Conservation (phyloP, 2,113 vertebrate species). For the Epinephelus fuscoguttatus region DNA sequence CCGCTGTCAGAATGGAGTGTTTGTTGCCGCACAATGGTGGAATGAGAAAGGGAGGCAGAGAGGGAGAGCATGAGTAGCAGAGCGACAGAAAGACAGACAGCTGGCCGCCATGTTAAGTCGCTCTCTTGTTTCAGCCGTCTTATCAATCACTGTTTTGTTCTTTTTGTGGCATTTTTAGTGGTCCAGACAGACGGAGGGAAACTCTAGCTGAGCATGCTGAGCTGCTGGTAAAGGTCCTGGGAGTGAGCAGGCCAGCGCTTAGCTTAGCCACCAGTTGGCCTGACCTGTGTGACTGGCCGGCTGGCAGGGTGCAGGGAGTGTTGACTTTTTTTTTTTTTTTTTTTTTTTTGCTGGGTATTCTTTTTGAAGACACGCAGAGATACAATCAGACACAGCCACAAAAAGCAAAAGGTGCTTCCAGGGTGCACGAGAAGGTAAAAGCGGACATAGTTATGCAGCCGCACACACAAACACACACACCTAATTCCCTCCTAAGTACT, state of each 20-base stretch:
- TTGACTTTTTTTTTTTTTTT: neutral
- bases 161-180: constrained; percentile 77
- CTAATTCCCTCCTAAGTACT: neutral
- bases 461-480: constrained; percentile 11
- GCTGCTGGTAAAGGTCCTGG: constrained; percentile 71
- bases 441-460: neutral
- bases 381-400: constrained; percentile 22
- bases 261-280: constrained; percentile 59
- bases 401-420: constrained; percentile 19
- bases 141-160: constrained; percentile 86
- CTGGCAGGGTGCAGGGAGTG: constrained; percentile 25
- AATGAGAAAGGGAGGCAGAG: constrained; percentile 59
- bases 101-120: constrained; percentile 74
- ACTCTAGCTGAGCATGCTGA: constrained; percentile 63
- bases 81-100: constrained; percentile 76
- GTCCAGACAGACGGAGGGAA: constrained; percentile 71
- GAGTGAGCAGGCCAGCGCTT: constrained; percentile 60
- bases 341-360: neutral
- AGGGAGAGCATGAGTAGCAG: constrained; percentile 65
- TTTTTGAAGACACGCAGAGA: constrained; percentile 37
- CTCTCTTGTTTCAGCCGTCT: constrained; percentile 81
- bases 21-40: constrained; percentile 79
- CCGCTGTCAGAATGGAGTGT: constrained; percentile 77
- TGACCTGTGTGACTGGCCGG: constrained; percentile 49
- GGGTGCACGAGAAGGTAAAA: neutral